A percentile compares a stretch with the other conserved stretches of the same genome.
Conservation (phyloP, 92 coral and sea anemone species). For the Epizoanthus illoricatus region DNA sequence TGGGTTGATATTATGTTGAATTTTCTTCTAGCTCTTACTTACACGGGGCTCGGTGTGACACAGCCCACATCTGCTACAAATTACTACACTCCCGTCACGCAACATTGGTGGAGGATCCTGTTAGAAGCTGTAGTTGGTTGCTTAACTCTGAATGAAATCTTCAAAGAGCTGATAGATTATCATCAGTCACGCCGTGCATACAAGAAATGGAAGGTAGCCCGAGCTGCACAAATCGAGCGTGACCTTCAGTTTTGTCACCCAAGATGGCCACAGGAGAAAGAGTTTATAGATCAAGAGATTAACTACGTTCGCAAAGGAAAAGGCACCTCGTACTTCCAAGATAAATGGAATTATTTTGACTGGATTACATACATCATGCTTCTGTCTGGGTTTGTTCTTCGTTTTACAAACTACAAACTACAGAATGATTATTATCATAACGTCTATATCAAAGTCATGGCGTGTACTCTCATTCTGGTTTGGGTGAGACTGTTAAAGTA, state of each 20-base stretch:
- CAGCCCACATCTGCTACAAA: slow-evolving; percentile 42
- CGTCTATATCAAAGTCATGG: slow-evolving; percentile 34
- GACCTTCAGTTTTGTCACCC: slow-evolving; percentile 70
- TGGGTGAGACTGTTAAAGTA: slow-evolving; percentile 71
- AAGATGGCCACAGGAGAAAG: slow-evolving; percentile 62
- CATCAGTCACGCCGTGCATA: slow-evolving; percentile 47
- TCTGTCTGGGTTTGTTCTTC: slow-evolving; percentile 38
- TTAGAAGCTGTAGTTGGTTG: slow-evolving; percentile 51
- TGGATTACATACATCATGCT: slow-evolving; percentile 62
- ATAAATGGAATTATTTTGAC: slow-evolving; percentile 66
- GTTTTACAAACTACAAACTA: slow-evolving; percentile 33
- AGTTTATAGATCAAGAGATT: slow-evolving; percentile 45
- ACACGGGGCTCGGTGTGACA: slow-evolving; percentile 56
- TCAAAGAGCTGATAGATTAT: slow-evolving; percentile 59
- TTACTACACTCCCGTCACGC: slow-evolving; percentile 52
- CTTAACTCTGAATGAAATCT: slow-evolving; percentile 56
- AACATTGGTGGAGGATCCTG: slow-evolving; percentile 60
- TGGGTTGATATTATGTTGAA: slow-evolving; percentile 63
- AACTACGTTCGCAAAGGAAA: slow-evolving; percentile 36
- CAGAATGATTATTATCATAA: slow-evolving; percentile 22
- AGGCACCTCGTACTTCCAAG: slow-evolving; percentile 55
- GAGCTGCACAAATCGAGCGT: slow-evolving; percentile 51
- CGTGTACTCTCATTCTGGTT: slow-evolving; percentile 51
- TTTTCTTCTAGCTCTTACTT: slow-evolving; percentile 51
- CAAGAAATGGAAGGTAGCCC: slow-evolving; percentile 47